Percentiles rank a stretch among this genome's conserved stretches.
phyloP scores from a whole-genome alignment of 2,888 invertebrate species.

The Mactromeris polynyma region DNA sequence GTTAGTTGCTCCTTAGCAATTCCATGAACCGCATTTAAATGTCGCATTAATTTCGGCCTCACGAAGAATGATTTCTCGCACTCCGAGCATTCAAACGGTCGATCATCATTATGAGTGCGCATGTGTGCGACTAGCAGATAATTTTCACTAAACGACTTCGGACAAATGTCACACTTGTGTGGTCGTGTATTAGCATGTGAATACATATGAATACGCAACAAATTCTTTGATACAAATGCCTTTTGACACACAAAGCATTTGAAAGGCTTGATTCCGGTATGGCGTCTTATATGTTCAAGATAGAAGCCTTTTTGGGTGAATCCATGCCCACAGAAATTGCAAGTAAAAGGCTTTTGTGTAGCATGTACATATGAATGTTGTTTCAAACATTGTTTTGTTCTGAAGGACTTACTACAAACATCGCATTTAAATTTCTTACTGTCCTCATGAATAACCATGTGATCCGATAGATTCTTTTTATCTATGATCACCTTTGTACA shows the following conservation, averaged over 20 bases:
- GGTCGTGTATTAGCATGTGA: conserved; percentile 60
- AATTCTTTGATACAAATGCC: conserved; percentile 61
- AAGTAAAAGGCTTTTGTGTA: conserved; percentile 62
- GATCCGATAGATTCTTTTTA: conserved; percentile 59
- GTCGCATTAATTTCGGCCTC: conserved; percentile 58
- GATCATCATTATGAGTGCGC: conserved; percentile 63
- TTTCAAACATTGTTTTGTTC: conserved; percentile 60
- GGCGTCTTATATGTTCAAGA: conserved; percentile 62
- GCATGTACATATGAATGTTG: conserved; percentile 65
- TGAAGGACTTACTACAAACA: conserved; percentile 54
- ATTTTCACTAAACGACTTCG: conserved; percentile 62
- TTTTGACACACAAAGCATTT: conserved; percentile 61
- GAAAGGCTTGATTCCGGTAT: conserved; percentile 66
- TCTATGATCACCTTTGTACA: conserved; percentile 58
- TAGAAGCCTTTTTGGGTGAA: conserved; percentile 69
- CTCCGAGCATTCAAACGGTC: conserved; percentile 61
- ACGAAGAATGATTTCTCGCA: conserved; percentile 68
- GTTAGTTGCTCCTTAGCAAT: conserved; percentile 54
- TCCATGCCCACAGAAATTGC: conserved; percentile 67
- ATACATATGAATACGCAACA: conserved; percentile 64
- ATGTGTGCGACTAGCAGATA: conserved; percentile 58
- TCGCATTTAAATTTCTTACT: conserved; percentile 48
- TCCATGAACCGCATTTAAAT: conserved; percentile 64
- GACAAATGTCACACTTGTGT: conserved; percentile 58
- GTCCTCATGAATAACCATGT: conserved; percentile 51